Conservation (phyloP, 2,113 vertebrate species). For the Semicossyphus pulcher region DNA sequence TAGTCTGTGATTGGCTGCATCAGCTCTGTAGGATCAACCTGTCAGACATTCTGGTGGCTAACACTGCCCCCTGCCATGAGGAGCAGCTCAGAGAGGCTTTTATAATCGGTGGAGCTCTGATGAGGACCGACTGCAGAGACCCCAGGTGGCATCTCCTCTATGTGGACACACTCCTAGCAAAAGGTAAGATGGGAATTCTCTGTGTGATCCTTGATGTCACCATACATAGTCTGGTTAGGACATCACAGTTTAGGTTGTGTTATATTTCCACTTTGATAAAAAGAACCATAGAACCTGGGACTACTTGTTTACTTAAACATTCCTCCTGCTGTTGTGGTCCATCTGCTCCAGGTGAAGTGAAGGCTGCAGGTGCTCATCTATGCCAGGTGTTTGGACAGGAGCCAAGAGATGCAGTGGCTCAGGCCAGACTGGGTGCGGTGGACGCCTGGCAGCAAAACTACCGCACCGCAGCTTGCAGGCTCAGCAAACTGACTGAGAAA, state of each 20-base stretch:
- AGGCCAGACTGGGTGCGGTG: constrained; percentile 87
- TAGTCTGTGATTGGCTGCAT: constrained; percentile 88
- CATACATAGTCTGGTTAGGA: neutral
- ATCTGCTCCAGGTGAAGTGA: constrained; percentile 74
- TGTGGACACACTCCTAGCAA: constrained; percentile 84
- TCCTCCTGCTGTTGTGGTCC: constrained; percentile 19
- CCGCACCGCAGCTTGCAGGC: constrained; percentile 74
- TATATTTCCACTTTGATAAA: constrained; percentile 10
- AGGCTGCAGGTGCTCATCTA: constrained; percentile 84
- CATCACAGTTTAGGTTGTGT: neutral
- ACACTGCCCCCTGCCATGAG: constrained; percentile 56
- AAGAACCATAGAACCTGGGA: neutral
- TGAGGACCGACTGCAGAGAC: constrained; percentile 79
- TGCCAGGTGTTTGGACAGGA: constrained; percentile 81
- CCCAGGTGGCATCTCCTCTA: constrained; percentile 86
- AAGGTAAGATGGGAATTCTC: constrained; percentile 76
- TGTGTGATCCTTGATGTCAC: neutral
- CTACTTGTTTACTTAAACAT: constrained; percentile 5
- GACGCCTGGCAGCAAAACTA: constrained; percentile 84
- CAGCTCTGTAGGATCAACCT: constrained; percentile 82
- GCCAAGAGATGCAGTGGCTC: constrained; percentile 79
- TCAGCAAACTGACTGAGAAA: constrained; percentile 85
- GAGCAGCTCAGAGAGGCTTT: constrained; percentile 82
- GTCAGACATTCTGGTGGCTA: constrained; percentile 58
- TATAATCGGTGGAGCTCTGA: constrained; percentile 79